Percentiles rank a stretch among this genome's conserved stretches.
Conservation (phyloP, 1,140 invertebrate species). For the Venturia canescens region DNA sequence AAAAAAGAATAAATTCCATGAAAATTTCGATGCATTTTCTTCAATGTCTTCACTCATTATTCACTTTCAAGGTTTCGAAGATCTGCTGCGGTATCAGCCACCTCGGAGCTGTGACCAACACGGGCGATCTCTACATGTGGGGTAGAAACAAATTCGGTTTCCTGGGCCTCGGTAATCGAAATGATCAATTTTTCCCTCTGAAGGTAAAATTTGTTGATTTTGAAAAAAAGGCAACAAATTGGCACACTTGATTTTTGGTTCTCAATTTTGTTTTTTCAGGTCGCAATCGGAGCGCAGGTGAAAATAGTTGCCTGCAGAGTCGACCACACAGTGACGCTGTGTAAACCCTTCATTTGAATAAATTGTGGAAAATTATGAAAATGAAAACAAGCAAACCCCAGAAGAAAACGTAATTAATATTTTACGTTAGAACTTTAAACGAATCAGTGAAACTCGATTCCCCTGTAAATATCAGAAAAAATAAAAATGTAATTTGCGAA, state of each 20-base stretch:
- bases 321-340: conserved; percentile 89
- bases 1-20: too few species aligned
- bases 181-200: conserved; percentile 93
- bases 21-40: too few species aligned
- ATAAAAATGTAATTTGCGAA: neutral
- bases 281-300: conserved; percentile 86
- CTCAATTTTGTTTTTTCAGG: conserved; percentile 72
- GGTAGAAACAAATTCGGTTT: conserved; percentile 90
- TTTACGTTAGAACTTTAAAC: neutral
- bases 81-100: conserved; percentile 87
- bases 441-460: too few species aligned
- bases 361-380: neutral
- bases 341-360: conserved; percentile 83
- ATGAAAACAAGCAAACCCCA: neutral
- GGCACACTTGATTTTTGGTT: conserved; percentile 12
- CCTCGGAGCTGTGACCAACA: conserved; percentile 87
- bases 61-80: conserved; percentile 70
- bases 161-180: conserved; percentile 87
- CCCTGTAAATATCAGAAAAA: neutral
- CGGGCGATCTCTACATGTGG: conserved; percentile 93
- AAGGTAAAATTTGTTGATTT: conserved; percentile 79
- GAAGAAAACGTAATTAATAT: neutral
- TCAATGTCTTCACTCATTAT: too few species aligned
- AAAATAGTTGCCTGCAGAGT: conserved; percentile 86
- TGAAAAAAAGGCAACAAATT: neutral